Conservation (phyloP, 2,888 invertebrate species). For the Mellilla xanthometata region DNA sequence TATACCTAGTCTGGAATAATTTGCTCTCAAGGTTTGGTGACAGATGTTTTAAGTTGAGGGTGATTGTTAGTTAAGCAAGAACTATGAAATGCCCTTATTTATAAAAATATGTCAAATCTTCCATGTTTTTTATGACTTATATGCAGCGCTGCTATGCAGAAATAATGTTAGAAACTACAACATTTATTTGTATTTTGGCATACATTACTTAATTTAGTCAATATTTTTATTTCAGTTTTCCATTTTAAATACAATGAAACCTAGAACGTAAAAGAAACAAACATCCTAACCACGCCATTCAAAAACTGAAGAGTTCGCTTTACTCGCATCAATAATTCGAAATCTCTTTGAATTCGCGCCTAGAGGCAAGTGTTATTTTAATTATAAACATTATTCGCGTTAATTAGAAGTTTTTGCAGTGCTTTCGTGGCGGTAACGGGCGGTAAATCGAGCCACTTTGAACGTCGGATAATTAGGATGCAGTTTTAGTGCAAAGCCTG, state of each 20-base stretch:
- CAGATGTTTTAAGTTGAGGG: no score
- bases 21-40: no score
- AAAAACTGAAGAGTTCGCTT: constrained; percentile 59
- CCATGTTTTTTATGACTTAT: no score
- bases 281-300: constrained; percentile 43
- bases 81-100: no score
- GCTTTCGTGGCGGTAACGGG: constrained; percentile 57
- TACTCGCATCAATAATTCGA: constrained; percentile 59
- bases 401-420: constrained; percentile 73
- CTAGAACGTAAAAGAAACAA: constrained; percentile 42
- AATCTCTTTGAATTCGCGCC: constrained; percentile 59
- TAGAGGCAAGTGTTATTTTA: constrained; percentile 73
- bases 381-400: constrained; percentile 81
- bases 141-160: no score
- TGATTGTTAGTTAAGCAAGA: no score
- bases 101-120: no score
- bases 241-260: constrained; percentile 22
- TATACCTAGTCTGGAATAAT: no score
- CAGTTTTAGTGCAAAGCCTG: constrained; percentile 54
- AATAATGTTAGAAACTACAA: no score
- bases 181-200: no score
- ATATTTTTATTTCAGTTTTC: no score
- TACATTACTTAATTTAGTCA: no score
- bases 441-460: constrained; percentile 69
- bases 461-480: constrained; percentile 70